Conservation (phyloP, 92 coral and sea anemone species). For the Porites cylindrica region DNA sequence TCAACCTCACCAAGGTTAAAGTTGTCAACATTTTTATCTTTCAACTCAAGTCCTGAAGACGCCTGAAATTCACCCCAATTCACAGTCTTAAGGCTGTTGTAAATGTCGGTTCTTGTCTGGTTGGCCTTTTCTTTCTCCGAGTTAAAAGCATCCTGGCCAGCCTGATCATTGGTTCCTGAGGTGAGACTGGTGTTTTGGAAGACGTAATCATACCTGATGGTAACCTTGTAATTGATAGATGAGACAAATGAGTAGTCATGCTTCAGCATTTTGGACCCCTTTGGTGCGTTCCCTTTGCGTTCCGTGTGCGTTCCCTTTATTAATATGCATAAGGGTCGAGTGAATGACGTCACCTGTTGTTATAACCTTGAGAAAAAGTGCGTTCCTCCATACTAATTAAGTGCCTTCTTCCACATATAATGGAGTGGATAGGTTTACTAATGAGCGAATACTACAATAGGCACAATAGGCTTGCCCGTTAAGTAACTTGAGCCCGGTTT, state of each 20-base stretch:
- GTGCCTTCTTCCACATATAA: too few species aligned
- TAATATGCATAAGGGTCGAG: too few species aligned
- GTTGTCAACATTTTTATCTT: constrained; percentile 30
- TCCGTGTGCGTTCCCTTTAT: too few species aligned
- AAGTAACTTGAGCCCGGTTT: too few species aligned
- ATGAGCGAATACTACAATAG: too few species aligned
- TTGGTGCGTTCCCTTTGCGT: too few species aligned
- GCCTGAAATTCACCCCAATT: constrained; percentile 68
- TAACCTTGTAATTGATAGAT: constrained; percentile 51
- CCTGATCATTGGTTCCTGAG: constrained; percentile 65
- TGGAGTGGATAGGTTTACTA: too few species aligned
- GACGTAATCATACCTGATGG: constrained; percentile 50
- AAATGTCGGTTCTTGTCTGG: not conserved
- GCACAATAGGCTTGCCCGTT: too few species aligned
- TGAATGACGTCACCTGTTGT: too few species aligned
- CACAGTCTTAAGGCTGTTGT: constrained; percentile 6
- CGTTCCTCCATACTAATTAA: too few species aligned
- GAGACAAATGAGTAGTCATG: not conserved
- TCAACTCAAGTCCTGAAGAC: constrained; percentile 59
- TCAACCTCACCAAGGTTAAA: constrained; percentile 72
- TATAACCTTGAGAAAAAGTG: too few species aligned
- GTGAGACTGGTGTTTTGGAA: constrained; percentile 50
- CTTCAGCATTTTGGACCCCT: too few species aligned
- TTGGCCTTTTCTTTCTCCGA: constrained; percentile 12
- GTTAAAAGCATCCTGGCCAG: constrained; percentile 59